Percentiles rank a stretch among this genome's conserved stretches.
These are phyloP conservation scores for Apodemia zela DNA, from an alignment of 2,888 invertebrate species.

Conservation along the genomic window DNA sequence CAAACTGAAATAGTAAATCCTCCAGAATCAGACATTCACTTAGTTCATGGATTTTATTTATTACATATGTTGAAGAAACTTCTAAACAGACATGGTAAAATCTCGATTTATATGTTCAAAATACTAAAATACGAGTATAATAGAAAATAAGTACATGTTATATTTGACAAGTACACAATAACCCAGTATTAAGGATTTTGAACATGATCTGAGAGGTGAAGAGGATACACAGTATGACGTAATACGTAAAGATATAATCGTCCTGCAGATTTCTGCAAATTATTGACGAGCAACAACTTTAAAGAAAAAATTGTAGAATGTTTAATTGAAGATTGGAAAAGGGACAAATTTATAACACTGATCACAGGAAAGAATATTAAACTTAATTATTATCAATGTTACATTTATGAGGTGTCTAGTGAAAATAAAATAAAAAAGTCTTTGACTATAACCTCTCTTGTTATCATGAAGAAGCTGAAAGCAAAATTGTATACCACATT, in stretches of 20 bases:
- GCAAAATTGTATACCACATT: conserved; percentile 27
- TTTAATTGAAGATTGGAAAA: conserved; percentile 16
- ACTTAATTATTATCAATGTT: conserved; percentile 27
- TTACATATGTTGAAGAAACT: conserved; percentile 17
- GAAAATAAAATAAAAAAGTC: conserved; percentile 27
- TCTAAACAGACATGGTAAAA: conserved; percentile 24
- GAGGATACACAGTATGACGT: conserved; percentile 20
- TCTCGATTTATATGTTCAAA: conserved; percentile 21
- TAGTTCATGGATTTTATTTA: conserved; percentile 22
- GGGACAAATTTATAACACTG: conserved; percentile 1
- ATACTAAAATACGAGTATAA: no score
- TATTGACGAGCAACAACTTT: conserved; percentile 24
- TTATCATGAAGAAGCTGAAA: conserved; percentile 30
- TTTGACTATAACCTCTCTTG: conserved; percentile 28
- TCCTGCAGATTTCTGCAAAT: conserved; percentile 17
- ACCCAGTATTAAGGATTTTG: conserved; percentile 28
- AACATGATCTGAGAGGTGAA: conserved; percentile 27
- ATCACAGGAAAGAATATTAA: no score
- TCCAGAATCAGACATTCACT: conserved; percentile 23
- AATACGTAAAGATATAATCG: conserved; percentile 20
- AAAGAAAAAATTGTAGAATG: conserved; percentile 17
- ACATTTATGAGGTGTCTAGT: conserved; percentile 26
- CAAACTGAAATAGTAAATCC: conserved; percentile 19
- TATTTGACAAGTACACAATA: conserved; percentile 31
- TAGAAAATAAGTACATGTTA: conserved; percentile 39